Evolutionary conservation across 2,888 invertebrate genomes (phyloP), one percentile per base, ranked within the genome.

Genomic region (Brachyopa scutellaris): DNA sequence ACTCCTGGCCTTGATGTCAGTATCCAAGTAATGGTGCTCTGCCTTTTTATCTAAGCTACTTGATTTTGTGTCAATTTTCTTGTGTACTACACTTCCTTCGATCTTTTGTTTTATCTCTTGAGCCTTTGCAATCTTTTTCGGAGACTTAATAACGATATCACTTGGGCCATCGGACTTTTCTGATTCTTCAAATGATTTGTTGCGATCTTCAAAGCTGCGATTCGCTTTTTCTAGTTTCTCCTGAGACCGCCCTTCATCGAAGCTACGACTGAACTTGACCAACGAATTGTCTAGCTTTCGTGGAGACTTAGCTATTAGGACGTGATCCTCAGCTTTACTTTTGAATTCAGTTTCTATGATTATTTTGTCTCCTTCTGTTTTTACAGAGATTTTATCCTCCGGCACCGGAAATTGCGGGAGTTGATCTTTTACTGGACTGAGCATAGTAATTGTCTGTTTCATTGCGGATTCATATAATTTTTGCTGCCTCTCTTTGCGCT

Each of bases 381-480:
- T 93, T 0, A 95, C 95, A 5, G 94, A 87, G 23, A 95, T 95
- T 88, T 94, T 94, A 87, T 95, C 95, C 88, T 95, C 95, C 0
- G 94, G 94, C 40, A 93, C 93, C 8, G 95, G 95, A 87, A 95
- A 95, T 1, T 94, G 92, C 0, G 95, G 95, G 86, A 95, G 86
- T 0, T 93, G 92, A 87, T 95, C 95, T 87, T 94, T 94, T 0
- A 95, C 94, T 0, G 95, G 95, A 88, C 95, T 95, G 29, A 95
- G 92, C 84, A 95, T 91, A 0, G 94, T 94, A 86, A 94, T 94
- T 0, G 94, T 94, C 89, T 95, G 95, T 87, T 95, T 94, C 87
- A 95, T 93, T 1, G 95, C 95, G 2, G 94, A 94, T 90, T 95
- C 95, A 85, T 95, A 95, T 1, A 95, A 89, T 92, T 94, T 93